These are phyloP conservation scores for Eudemis profundana DNA, from an alignment of 2,888 invertebrate genomes.

Conservation along the genomic window DNA sequence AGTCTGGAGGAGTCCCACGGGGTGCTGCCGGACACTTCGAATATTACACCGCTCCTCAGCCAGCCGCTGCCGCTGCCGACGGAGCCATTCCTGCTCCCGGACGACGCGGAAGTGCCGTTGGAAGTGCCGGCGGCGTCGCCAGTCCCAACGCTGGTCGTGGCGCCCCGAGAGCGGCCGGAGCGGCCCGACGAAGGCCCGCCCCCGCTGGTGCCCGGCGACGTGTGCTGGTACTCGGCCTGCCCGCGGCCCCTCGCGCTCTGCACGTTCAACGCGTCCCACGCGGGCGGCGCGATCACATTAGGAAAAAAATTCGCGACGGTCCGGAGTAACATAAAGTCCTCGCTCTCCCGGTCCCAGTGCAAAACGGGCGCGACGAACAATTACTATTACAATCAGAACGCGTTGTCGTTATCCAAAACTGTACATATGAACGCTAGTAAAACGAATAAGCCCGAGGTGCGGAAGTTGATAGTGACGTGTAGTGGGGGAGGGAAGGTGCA, in stretches of 20 bases:
- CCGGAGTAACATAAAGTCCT: conserved; percentile 79
- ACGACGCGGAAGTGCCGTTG: conserved; percentile 63
- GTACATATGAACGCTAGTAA: conserved; percentile 76
- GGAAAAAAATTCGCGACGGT: conserved; percentile 81
- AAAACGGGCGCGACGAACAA: conserved; percentile 68
- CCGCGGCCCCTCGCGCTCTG: conserved; percentile 86
- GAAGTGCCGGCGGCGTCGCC: conserved; percentile 56
- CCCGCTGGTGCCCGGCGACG: conserved; percentile 68
- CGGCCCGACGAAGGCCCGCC: conserved; percentile 60
- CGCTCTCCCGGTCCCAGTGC: conserved; percentile 71
- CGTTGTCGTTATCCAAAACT: conserved; percentile 73
- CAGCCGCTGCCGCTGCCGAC: conserved; percentile 61
- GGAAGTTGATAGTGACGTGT: conserved; percentile 80
- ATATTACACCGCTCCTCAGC: conserved; percentile 70
- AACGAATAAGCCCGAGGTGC: conserved; percentile 79
- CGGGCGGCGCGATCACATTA: conserved; percentile 84
- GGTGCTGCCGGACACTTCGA: conserved; percentile 69
- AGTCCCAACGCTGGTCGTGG: conserved; percentile 53
- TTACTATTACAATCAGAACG: conserved; percentile 71
- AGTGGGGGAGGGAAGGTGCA: conserved; percentile 64
- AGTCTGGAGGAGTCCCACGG: conserved; percentile 68
- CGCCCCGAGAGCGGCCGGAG: conserved; percentile 47
- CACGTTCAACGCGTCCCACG: conserved; percentile 84
- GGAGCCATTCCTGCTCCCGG: conserved; percentile 67
- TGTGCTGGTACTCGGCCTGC: conserved; percentile 82